Percentiles rank a stretch among this genome's conserved stretches.
phyloP scores from a whole-genome alignment of 2,888 invertebrate species.

The Chrysolina oricalcia region DNA sequence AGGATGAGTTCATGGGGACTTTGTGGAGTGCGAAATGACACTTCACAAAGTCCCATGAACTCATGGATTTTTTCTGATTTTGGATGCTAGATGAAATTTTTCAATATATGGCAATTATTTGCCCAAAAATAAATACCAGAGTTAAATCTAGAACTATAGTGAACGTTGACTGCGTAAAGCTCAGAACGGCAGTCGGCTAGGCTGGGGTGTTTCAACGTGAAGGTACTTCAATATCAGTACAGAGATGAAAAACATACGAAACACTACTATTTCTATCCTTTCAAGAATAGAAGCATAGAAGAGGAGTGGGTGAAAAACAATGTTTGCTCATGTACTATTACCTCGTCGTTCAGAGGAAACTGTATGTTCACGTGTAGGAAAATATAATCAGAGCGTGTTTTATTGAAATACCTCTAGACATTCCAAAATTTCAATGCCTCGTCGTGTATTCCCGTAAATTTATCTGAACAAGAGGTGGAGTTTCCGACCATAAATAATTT shows the following conservation, averaged over 20 bases:
- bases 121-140: too few relatives aligned
- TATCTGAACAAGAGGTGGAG: neutral
- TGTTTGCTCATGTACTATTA: neutral
- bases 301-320: neutral
- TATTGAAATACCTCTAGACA: constrained; percentile 4
- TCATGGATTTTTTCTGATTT: too few relatives aligned
- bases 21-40: too few relatives aligned
- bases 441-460: neutral
- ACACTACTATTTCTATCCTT: neutral
- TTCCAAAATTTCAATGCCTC: neutral
- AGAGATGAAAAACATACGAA: neutral
- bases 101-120: too few relatives aligned
- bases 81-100: too few relatives aligned
- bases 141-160: too few relatives aligned
- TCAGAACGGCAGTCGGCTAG: too few relatives aligned
- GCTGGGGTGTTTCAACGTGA: too few relatives aligned
- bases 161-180: too few relatives aligned
- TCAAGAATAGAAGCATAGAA: neutral
- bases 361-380: neutral
- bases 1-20: too few relatives aligned
- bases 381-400: neutral
- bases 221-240: too few relatives aligned
- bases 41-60: too few relatives aligned
- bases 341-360: neutral
- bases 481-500: neutral